Evolutionary conservation across 2,113 vertebrate genomes (phyloP), one percentile per base, ranked within the genome.

Genomic region (Macaca nemestrina): DNA sequence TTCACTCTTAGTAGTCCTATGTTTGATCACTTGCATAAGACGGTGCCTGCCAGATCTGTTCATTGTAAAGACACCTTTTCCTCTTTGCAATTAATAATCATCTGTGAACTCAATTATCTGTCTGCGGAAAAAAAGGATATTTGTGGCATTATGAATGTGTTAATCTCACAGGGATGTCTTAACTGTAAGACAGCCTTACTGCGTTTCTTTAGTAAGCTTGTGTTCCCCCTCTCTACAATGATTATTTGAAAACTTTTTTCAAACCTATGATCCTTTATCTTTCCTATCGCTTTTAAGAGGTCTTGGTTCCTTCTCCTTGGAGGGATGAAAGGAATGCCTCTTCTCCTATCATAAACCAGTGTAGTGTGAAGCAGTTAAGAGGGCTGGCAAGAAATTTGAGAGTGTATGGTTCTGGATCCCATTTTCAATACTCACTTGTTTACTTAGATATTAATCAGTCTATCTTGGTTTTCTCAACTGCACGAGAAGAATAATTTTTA

Each of bases 21-120:
- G 48, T 90, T 90, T 93, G n/a, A 85, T 80, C n/a, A 92, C 67
- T 90, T 95, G 75, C 11, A 43, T 93, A 86, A 85, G 50, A 61
- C 79, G 48, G 45, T 88, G 22, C 43, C 55, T 75, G 67, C 43
- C 9, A n/a, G 57, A 88, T 76, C 55, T 88, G 27, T 43, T 14
- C 57, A 52, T 73, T 85, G 35, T 85, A 72, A 85, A 82, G 52
- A 5, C 61, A 8, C 72, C 35, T 72, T 72, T 93, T 90, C 38
- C 55, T 68, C 18, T 90, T 85, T 50, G 17, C 84, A 79, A 52
- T 43, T 93, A 85, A 52, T 96, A 85, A 85, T 80, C 6, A 16
- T 73, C 75, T 96, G 43, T 72, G 72, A 96, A 73, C 72, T 38
- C 70, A 59, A 70, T 88, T 76, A 70, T 81, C 55, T 90, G 27